Base-by-base conservation (phyloP, 2,888 invertebrate genomes). In the Amaurobius ferox region DNA sequence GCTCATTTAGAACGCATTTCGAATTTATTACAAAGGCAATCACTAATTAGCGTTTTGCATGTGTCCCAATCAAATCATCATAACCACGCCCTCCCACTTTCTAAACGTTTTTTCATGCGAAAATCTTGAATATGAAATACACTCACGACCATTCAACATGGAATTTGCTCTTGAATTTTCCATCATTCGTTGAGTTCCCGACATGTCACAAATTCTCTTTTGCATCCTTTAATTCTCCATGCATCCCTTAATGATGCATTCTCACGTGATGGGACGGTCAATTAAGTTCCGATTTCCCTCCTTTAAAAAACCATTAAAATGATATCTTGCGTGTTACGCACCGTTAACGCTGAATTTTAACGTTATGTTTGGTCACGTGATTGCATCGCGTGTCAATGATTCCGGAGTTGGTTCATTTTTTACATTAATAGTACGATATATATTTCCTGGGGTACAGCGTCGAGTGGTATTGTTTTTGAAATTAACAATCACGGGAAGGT, bases 261-360 rank as follows among this genome's bases (percentile, higher is more conserved):
- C 6, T 19, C 55, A 55, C 23, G 55, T 23, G 5, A 55, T 23
- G 11, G 19, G 5, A 11, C 23, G 23, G 55, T 23, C 55, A 23
- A 55, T 55, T 23, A 55, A 23, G 55, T 55, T 55, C 23, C 19
- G 55, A 55, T 55, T 55, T 55, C 23, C 23, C 16, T 16, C 5
- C 11, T 55, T 55, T 23, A 55, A 19, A 55, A 23, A 55, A 23
- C 5, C 55, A 55, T 55, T 55, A 23, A 55, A 55, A 55, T 55
- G 23, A 55, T 55, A 55, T 55, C 23, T 55, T 23, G 55, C 55
- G 55, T 55, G 55, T 55, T 55, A 55, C 55, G 55, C 55, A 55
- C 23, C 55, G 55, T 55, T 55, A 55, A 23, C 55, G 23, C 23
- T 23, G 55, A 55, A 55, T 55, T 55, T 55, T 23, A 55, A 55